Conservation (phyloP, 2,797 vertebrate species). For the Malacoraja senta region DNA sequence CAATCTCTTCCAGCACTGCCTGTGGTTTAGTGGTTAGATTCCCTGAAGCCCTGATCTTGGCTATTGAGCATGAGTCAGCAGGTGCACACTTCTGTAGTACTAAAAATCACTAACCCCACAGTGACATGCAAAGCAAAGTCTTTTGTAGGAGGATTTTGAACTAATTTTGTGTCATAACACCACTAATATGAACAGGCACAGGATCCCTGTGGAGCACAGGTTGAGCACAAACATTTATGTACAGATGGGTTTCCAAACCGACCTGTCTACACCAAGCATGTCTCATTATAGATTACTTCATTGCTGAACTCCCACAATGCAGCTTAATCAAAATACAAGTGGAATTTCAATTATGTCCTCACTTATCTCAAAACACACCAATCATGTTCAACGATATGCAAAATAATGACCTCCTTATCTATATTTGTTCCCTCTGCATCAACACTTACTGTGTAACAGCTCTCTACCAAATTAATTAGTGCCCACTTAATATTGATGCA, state of each 20-base stretch:
- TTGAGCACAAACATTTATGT: too few species aligned
- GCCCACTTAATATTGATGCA: not conserved
- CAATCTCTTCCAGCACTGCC: too few species aligned
- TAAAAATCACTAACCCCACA: too few species aligned
- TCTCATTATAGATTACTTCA: not conserved
- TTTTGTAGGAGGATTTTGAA: too few species aligned
- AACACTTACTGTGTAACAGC: not conserved
- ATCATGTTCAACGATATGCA: not conserved
- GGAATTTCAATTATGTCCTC: not conserved
- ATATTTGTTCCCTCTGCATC: not conserved
- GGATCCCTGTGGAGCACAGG: too few species aligned
- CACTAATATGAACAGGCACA: too few species aligned
- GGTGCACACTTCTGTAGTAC: too few species aligned
- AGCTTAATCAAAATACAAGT: not conserved
- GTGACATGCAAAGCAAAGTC: too few species aligned
- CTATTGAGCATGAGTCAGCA: too few species aligned
- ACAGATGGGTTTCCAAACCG: not conserved
- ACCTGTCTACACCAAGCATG: not conserved
- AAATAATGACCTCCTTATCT: slow-evolving; percentile 5
- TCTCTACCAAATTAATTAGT: not conserved
- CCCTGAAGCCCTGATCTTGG: too few species aligned
- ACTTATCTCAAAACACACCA: not conserved
- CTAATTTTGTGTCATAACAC: too few species aligned
- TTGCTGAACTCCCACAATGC: not conserved
- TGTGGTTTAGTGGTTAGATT: too few species aligned